Evolutionary conservation across 2,113 vertebrate genomes (phyloP).

Genomic region (Clarias gariepinus): DNA sequence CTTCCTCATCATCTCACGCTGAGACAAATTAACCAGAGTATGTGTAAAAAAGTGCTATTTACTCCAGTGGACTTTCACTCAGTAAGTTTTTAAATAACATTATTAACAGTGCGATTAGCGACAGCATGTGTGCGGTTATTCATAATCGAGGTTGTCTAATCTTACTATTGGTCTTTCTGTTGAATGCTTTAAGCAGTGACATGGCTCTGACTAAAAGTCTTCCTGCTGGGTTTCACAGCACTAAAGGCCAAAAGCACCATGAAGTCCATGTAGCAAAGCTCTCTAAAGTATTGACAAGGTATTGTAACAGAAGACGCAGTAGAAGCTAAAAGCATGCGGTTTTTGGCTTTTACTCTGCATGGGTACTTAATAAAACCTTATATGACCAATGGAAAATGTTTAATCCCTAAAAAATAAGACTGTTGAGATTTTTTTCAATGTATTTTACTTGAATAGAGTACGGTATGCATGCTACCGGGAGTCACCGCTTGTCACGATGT

Average conservation of each 20-base stretch:
- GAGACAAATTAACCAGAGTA: neutral
- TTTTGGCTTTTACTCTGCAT: neutral
- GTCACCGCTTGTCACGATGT: neutral
- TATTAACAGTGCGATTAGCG: constrained; percentile 56
- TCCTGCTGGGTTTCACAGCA: constrained; percentile 25
- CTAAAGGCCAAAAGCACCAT: constrained; percentile 3
- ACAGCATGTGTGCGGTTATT: constrained; percentile 48
- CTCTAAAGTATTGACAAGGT: neutral
- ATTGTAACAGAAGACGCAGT: neutral
- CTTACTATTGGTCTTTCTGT: constrained; percentile 53
- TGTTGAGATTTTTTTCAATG: neutral
- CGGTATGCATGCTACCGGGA: neutral
- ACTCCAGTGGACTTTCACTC: neutral
- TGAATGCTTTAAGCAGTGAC: constrained; percentile 52
- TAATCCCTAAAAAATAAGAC: neutral
- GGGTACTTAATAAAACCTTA: neutral
- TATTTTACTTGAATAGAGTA: neutral
- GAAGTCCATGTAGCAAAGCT: neutral
- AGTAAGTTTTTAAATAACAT: constrained; percentile 29
- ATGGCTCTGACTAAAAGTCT: constrained; percentile 19
- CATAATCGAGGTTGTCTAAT: constrained; percentile 51
- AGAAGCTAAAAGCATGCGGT: constrained; percentile 15
- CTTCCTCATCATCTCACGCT: constrained; percentile 1
- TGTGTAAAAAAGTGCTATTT: too few relatives aligned
- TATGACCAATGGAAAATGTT: neutral